Conservation (phyloP, 2,797 vertebrate species). For the Halcyon chelicuti region DNA sequence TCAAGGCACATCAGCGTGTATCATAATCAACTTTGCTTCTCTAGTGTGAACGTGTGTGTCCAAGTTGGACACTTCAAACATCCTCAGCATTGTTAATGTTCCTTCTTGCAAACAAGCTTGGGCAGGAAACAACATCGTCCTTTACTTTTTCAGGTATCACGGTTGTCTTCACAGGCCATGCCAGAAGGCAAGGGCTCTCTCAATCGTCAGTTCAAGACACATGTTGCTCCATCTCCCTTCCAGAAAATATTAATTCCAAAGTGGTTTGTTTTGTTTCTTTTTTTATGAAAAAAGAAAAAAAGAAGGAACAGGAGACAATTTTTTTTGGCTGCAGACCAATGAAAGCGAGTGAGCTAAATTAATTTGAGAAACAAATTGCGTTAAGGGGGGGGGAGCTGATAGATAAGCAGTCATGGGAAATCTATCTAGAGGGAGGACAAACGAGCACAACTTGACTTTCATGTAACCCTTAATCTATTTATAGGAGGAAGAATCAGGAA, state of each 20-base stretch:
- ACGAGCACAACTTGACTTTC: constrained; percentile 72
- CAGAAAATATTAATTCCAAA: constrained; percentile 14
- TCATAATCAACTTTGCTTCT: not conserved
- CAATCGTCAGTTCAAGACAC: not conserved
- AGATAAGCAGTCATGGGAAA: constrained; percentile 72
- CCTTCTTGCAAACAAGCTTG: not conserved
- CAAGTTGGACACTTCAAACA: not conserved
- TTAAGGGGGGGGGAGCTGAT: constrained; percentile 48
- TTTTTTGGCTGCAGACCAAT: constrained; percentile 36
- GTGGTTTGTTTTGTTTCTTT: not conserved
- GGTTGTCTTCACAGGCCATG: not conserved
- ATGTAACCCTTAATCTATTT: constrained; percentile 75
- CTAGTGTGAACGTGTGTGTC: not conserved
- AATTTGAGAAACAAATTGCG: constrained; percentile 66
- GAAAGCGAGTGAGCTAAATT: constrained; percentile 38
- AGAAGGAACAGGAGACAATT: not conserved
- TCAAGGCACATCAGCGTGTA: not conserved
- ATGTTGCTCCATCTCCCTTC: not conserved
- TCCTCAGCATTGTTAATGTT: not conserved
- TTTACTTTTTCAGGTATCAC: not conserved
- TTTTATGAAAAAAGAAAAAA: not conserved
- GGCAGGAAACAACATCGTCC: not conserved
- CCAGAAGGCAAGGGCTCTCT: not conserved
- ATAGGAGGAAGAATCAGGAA: constrained; percentile 71
- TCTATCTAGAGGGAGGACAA: constrained; percentile 68